Conservation (phyloP, 2,888 invertebrate genomes). For the Lasius platythorax region DNA sequence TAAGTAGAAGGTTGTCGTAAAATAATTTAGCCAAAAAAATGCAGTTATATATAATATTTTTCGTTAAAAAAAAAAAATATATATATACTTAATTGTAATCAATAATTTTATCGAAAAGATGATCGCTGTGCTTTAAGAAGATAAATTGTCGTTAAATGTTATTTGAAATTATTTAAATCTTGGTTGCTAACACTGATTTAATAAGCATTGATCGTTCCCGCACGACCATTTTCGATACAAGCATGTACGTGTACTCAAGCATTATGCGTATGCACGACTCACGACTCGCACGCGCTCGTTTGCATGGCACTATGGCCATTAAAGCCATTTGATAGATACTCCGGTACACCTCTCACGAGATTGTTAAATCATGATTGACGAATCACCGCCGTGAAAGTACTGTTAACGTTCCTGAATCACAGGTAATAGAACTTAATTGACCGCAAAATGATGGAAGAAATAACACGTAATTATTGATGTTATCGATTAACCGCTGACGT, state of each 20-base stretch:
- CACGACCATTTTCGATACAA: conserved; percentile 58
- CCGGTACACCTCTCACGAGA: conserved; percentile 30
- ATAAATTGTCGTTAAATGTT: background rate
- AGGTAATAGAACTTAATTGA: background rate
- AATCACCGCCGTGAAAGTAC: conserved; percentile 5
- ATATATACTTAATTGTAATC: background rate
- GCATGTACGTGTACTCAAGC: conserved; percentile 65
- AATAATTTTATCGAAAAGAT: background rate
- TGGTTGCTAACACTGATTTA: conserved; percentile 73
- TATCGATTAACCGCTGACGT: background rate
- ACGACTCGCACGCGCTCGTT: conserved; percentile 52
- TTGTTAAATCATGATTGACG: conserved; percentile 34
- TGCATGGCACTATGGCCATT: conserved; percentile 30
- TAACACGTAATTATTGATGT: background rate
- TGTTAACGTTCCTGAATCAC: conserved; percentile 22
- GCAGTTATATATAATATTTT: background rate
- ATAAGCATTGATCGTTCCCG: conserved; percentile 71
- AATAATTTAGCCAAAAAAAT: background rate
- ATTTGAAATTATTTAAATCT: conserved; percentile 56
- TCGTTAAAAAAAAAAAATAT: background rate
- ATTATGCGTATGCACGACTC: conserved; percentile 60
- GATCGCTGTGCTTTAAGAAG: background rate
- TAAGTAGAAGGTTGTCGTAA: background rate
- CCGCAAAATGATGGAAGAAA: background rate
- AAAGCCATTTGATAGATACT: conserved; percentile 49